Base-by-base conservation (phyloP, 2,888 invertebrate genomes). In the Acrobeloides nanus region DNA sequence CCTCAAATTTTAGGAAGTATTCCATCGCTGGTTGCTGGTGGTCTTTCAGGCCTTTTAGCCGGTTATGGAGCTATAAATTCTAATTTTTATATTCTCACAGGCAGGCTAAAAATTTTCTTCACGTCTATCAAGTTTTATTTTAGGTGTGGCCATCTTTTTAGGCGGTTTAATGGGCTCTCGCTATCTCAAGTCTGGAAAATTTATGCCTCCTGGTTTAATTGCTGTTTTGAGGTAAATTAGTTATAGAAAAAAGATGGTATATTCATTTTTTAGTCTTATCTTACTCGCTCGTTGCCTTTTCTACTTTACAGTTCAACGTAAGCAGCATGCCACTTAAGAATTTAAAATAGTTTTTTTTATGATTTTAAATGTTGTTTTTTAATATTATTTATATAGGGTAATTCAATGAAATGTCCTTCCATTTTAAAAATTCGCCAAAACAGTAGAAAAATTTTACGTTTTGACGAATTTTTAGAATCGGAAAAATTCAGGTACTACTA, bases 111-210 rank as follows among this genome's bases (percentile, higher is more conserved):
- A 1, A 10, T 15, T 4, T 39, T 21, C 21, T 21, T 35, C 12
- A 37, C 15, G 12, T 39, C 27, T 10, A 12, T 39, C 29, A 10
- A 12, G 21, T 35, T 8, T 10, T n/a, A 8, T 35, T 39, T 39
- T 40, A 39, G 46, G 46, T 20, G 39, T 46, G 15, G 34, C 32
- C 17, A 33, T 25, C 8, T n/a, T 46, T 7, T 33, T 46, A 18
- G 39, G 46, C 20, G 46, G 46, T 15, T 23, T 46, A 15, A 46
- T 46, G 46, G 46, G 39, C 21, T 40, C 31, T 17, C 46, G 46
- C 7, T 46, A 40, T 40, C 10, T 39, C 18, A 46, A 46, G 18
- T 40, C 39, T 15, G 46, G 46, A 27, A 46, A 46, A 24, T 27
- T 46, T 20, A 46, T 46, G 46, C 46, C 46, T 20, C 40, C 46